Percentiles rank a stretch among this genome's conserved stretches.
Evolutionary conservation across 2,113 vertebrate species (phyloP).

Genomic region (Zapus hudsonius): DNA sequence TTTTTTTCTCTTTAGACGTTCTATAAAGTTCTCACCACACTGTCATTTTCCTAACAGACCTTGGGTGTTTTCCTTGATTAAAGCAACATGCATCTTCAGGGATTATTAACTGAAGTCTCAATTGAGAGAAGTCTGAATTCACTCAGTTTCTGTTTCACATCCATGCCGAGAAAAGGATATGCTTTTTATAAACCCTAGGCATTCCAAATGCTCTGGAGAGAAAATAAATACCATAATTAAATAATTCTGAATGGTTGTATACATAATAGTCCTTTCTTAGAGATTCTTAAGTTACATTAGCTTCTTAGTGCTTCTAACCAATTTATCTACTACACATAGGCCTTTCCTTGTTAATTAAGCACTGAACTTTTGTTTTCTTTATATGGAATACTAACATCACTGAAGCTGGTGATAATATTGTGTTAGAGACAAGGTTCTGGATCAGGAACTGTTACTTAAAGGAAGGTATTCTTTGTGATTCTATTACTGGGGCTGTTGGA

Average conservation of each 20-base stretch:
- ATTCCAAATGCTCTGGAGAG: background rate
- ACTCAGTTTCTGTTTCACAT: constrained; percentile 3
- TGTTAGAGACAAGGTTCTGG: background rate
- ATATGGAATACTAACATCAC: background rate
- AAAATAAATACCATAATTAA: constrained; percentile 14
- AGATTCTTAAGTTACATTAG: background rate
- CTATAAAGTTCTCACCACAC: background rate
- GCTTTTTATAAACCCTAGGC: background rate
- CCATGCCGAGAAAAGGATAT: constrained; percentile 8
- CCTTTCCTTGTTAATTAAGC: background rate
- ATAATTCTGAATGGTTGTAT: background rate
- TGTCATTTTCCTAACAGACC: background rate
- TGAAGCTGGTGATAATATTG: background rate
- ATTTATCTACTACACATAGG: background rate
- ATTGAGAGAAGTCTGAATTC: background rate
- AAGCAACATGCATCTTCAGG: background rate
- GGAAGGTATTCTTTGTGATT: background rate
- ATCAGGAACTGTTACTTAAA: background rate
- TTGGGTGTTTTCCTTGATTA: background rate
- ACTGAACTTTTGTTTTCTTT: background rate
- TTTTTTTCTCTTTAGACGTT: background rate
- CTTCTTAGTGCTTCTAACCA: background rate
- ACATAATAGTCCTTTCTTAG: background rate
- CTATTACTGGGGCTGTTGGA: background rate
- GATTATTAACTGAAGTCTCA: background rate